Evolutionary conservation across 2,113 vertebrate genomes (phyloP), one percentile per base, ranked within the genome.

Genomic region (Channa maculata): DNA sequence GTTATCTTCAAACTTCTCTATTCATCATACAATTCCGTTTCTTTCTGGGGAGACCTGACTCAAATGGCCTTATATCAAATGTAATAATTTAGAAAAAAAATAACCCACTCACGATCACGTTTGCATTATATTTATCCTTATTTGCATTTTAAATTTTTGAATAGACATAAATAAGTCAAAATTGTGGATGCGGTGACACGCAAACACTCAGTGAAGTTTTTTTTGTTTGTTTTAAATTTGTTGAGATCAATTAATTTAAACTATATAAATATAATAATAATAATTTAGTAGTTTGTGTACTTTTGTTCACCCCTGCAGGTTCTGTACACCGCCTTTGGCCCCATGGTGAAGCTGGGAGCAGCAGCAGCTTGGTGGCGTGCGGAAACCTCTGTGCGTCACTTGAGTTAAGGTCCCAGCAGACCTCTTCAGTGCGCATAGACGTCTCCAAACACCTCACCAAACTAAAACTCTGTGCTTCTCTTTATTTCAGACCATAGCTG

Each of bases 321-420:
- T 52, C 24, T 34, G 58, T 15, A 15, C 54, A 33, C 33, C 61
- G 54, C 33, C 53, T 36, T 10, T 14, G 65, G 59, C 71, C 33
- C 45, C 61, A 38, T 71, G 64, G 54, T 34, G 79, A 58, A 39
- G 37, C 65, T 63, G 77, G 4, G 68, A 43, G 70, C 41, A 64
- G 75, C 64, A 69, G 74, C 55, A 66, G 52, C 50, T 65, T 33
- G 66, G 5, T 44, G 53, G 64, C 41, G 46, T 64, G 58, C 68
- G 70, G 63, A 82, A 58, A 54, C 66, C 71, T 71, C n/a, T 45
- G 65, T 5, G 78, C 70, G 81, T 86, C 84, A 85, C 67, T 45
- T 24, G 72, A 71, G 68, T 12, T 4, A 65, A 62, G 33, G 76
- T 89, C 84, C 84, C 60, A 67, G 71, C 67, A 81, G 84, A 86